These are phyloP conservation scores for Mya arenaria DNA, from an alignment of 1,140 invertebrate genomes.

Conservation along the genomic window DNA sequence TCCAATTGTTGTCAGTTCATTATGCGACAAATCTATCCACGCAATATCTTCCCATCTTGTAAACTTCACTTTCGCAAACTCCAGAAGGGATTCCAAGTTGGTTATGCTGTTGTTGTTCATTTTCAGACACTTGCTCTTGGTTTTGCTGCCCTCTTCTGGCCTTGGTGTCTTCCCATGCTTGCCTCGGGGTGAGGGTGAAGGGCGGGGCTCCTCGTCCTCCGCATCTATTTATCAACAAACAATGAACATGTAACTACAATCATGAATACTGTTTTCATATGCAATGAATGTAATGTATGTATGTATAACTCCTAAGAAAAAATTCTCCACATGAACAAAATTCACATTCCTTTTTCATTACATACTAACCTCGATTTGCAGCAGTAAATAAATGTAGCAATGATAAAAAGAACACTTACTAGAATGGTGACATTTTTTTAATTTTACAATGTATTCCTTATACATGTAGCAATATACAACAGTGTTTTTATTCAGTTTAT, in stretches of 20 bases:
- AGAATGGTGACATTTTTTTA: no score
- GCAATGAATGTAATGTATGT: background rate
- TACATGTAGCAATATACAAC: no score
- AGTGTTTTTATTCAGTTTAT: no score
- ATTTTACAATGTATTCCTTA: no score
- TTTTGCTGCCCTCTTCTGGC: slow-evolving; percentile 58
- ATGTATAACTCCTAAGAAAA: background rate
- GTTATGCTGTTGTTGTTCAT: slow-evolving; percentile 74
- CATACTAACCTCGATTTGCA: no score
- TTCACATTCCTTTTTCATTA: no score
- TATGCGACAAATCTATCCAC: slow-evolving; percentile 76
- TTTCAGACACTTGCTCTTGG: slow-evolving; percentile 59
- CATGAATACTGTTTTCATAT: background rate
- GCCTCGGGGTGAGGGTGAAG: slow-evolving; percentile 26
- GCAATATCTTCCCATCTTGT: slow-evolving; percentile 62
- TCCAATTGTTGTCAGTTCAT: slow-evolving; percentile 67
- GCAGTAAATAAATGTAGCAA: no score
- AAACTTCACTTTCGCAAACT: slow-evolving; percentile 59
- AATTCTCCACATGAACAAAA: no score
- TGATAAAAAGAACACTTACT: no score
- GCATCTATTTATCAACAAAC: no score
- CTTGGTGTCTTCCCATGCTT: slow-evolving; percentile 31
- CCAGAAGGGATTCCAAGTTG: slow-evolving; percentile 60
- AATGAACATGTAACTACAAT: background rate
- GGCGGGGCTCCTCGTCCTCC: slow-evolving; percentile 64